Conservation (phyloP, 2,797 vertebrate genomes). For the Macroramphosus scolopax region DNA sequence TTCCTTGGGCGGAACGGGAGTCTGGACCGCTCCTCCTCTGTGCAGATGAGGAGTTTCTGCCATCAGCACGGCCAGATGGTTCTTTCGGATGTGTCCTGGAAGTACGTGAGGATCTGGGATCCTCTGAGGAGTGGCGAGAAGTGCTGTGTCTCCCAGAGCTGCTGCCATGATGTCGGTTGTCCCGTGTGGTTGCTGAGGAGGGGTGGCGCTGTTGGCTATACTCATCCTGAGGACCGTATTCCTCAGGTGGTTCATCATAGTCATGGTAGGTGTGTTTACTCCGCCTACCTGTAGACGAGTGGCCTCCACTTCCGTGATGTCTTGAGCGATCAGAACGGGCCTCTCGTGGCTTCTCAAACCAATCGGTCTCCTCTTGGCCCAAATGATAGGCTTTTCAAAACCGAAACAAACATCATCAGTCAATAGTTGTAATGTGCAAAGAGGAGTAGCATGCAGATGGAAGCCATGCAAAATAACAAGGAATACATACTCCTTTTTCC, state of each 20-base stretch:
- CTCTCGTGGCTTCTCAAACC: constrained; percentile 99
- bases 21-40: constrained; percentile 85
- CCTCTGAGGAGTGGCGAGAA: constrained; percentile 86
- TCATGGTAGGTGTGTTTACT: constrained; percentile 93
- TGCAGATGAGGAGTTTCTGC: constrained; percentile 77
- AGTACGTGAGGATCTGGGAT: constrained; percentile 83
- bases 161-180: constrained; percentile 89
- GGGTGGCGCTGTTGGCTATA: constrained; percentile 84
- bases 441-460: constrained; percentile 64
- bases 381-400: constrained; percentile 98
- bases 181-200: constrained; percentile 81
- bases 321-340: constrained; percentile 90
- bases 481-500: constrained; percentile 40
- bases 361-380: constrained; percentile 99
- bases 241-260: constrained; percentile 94
- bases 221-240: constrained; percentile 90
- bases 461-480: constrained; percentile 83
- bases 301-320: constrained; percentile 87
- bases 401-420: constrained; percentile 85
- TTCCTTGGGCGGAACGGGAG: constrained; percentile 73
- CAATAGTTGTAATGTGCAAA: constrained; percentile 61
- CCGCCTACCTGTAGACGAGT: constrained; percentile 90
- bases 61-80: constrained; percentile 80
- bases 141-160: constrained; percentile 87
- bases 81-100: constrained; percentile 90